A percentile compares a stretch with the other conserved stretches of the same genome.
Conservation (phyloP, 1,140 invertebrate species). For the Polyergus mexicanus region DNA sequence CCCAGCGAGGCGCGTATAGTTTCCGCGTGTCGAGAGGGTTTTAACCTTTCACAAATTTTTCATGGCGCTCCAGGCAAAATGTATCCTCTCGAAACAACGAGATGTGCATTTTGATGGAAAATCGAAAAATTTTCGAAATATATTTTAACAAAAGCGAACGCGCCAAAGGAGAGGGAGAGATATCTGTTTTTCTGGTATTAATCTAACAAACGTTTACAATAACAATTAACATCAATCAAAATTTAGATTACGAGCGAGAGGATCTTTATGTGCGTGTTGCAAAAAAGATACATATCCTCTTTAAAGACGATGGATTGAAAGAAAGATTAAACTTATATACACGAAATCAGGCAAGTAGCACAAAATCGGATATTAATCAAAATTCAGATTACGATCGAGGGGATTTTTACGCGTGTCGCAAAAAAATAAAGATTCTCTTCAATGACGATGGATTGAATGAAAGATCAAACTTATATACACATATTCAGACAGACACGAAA, state of each 20-base stretch:
- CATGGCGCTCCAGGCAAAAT: neutral
- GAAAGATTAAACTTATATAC: neutral
- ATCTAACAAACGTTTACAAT: neutral
- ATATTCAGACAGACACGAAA: neutral
- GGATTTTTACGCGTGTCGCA: neutral
- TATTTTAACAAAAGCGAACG: neutral
- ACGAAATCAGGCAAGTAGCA: neutral
- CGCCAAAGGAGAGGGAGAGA: neutral
- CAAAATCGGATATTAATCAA: neutral
- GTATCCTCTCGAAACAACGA: neutral
- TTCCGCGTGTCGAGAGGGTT: neutral
- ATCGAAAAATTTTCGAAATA: neutral
- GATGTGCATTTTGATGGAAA: neutral
- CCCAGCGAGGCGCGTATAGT: neutral
- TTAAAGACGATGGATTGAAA: neutral
- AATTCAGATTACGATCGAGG: constrained; percentile 33
- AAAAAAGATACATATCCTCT: neutral
- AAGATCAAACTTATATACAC: neutral
- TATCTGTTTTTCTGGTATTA: neutral
- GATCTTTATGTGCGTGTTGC: neutral
- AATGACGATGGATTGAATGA: neutral
- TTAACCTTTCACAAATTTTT: constrained; percentile 35
- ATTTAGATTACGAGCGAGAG: constrained; percentile 33
- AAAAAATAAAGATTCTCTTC: neutral
- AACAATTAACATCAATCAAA: constrained; percentile 20